Evolutionary conservation across 2,113 vertebrate species (phyloP), one percentile per base, ranked within the genome.

Genomic region (Thymallus thymallus): DNA sequence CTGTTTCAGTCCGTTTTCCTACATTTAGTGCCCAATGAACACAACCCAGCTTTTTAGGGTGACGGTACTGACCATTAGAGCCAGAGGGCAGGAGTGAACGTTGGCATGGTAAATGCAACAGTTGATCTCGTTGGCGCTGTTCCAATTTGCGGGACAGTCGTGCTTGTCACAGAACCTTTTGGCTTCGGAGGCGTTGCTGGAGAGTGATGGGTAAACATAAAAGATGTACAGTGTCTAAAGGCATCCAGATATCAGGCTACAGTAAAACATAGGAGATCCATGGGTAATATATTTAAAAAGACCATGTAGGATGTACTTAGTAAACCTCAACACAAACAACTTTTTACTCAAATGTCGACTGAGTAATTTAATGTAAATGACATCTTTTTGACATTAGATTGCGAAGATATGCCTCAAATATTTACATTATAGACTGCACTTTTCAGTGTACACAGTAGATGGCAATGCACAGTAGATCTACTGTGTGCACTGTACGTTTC

Each of bases 61-160:
- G 35, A 41, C 35, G 20, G 14, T 55, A 55, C 89, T 58, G 16
- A n/a, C 88, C 86, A 90, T 88, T 73, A 91, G 85, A 16, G 75
- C 86, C 0, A 78, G 85, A 3, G 77, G 88, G 71, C 88, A 92
- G 41, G 81, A 91, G 24, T 76, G 91, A 74, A 92, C 92, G 83
- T 92, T 93, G 68, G 76, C 79, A 4, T 90, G 86, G 84, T 93
- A 91, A 63, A 94, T 76, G 0, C 79, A 93, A 78, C 81, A 90
- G 90, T 93, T 92, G 81, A 93, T 86, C 72, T 87, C 89, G 16
- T 75, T 87, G 48, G 92, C 87, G 41, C 80, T 86, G 79, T 91
- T 93, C 90, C 90, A 92, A 76, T 94, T 90, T 22, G 84, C 63
- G 0, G 90, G 94, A 56, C 92, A 92, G 26, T 92, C 87, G 24